Evolutionary conservation across 2,797 vertebrate genomes (phyloP).

Genomic region (Pristis pectinata): DNA sequence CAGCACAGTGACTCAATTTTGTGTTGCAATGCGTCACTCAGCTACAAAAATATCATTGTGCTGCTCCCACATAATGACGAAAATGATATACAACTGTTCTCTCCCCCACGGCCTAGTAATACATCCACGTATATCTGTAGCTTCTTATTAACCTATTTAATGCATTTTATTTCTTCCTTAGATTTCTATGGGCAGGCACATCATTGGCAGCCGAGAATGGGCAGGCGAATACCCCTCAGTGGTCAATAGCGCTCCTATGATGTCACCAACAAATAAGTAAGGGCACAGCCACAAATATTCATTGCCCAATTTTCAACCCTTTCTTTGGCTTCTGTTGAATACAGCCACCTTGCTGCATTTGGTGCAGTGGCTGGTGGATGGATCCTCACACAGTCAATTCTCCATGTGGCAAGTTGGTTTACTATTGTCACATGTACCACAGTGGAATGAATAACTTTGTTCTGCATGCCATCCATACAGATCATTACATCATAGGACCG

Average conservation of each 20-base stretch:
- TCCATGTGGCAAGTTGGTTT: neutral
- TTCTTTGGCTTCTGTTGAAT: neutral
- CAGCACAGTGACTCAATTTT: conserved; percentile 14
- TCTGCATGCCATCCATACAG: too few species aligned
- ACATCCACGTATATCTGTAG: neutral
- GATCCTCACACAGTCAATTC: neutral
- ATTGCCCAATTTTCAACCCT: neutral
- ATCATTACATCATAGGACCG: too few species aligned
- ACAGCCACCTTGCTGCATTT: too few species aligned
- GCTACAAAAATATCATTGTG: conserved; percentile 14
- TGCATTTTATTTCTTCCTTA: neutral
- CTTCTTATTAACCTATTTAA: neutral
- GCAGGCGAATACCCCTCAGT: neutral
- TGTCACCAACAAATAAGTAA: neutral
- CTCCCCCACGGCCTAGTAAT: neutral
- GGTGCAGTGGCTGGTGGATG: neutral
- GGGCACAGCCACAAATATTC: neutral
- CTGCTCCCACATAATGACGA: conserved; percentile 28
- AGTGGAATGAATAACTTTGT: too few species aligned
- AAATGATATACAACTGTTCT: neutral
- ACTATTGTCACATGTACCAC: too few species aligned
- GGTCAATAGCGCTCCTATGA: too few species aligned
- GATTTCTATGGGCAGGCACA: neutral
- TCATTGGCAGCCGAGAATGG: neutral
- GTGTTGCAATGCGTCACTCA: conserved; percentile 23